Percentiles rank a stretch among this genome's conserved stretches.
Conservation (phyloP, 2,113 vertebrate genomes). For the Ctenodactylus gundi region DNA sequence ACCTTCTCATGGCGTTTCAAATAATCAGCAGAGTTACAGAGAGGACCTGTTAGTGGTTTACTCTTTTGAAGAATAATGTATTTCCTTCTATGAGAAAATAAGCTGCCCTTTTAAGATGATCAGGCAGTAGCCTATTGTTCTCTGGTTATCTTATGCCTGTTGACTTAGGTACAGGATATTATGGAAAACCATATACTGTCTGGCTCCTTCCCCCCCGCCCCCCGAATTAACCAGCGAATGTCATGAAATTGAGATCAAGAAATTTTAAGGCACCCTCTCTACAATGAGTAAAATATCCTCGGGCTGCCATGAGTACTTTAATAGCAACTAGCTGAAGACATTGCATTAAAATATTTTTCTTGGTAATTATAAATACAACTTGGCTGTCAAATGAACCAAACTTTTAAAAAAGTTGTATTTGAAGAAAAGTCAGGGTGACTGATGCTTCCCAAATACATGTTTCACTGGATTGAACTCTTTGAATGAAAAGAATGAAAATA, state of each 20-base stretch:
- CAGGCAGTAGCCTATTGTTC: constrained; percentile 20
- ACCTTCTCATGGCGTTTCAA: background rate
- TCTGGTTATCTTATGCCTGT: constrained; percentile 4
- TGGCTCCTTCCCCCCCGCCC: constrained; percentile 68
- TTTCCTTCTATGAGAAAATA: constrained; percentile 31
- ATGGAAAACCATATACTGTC: constrained; percentile 58
- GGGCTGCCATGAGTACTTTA: constrained; percentile 10
- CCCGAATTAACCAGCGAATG: constrained; percentile 71
- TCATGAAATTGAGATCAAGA: constrained; percentile 50
- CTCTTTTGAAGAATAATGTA: constrained; percentile 60
- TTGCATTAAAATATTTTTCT: background rate
- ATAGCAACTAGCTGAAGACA: constrained; percentile 7
- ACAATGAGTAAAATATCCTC: background rate
- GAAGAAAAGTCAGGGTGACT: no score
- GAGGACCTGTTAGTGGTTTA: constrained; percentile 15
- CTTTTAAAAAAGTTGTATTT: no score
- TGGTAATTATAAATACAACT: background rate
- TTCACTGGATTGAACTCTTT: no score
- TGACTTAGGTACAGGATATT: constrained; percentile 66
- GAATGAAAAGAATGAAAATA: no score
- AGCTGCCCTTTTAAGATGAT: constrained; percentile 27
- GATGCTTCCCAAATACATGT: no score
- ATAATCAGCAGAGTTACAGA: constrained; percentile 60
- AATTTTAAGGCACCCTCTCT: background rate
- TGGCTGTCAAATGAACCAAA: no score